Evolutionary conservation across 2,797 vertebrate genomes (phyloP), one percentile per base, ranked within the genome.

Genomic region (Bradypodion ventrale): DNA sequence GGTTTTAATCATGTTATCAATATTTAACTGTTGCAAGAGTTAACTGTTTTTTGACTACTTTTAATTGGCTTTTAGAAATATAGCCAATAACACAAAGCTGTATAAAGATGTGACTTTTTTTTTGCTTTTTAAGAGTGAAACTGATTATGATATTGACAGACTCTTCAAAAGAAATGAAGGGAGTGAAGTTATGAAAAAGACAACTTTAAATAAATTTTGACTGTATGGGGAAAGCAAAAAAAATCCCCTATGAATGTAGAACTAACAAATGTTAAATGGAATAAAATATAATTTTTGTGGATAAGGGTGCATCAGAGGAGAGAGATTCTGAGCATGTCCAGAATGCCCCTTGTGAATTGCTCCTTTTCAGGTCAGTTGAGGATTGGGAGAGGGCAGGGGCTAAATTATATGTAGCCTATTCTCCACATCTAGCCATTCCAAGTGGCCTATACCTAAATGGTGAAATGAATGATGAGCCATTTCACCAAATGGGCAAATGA

Each of bases 81-180:
- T 16, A 29, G 66, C n/a, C 66, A 62, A 46, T 78, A 62, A 74
- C 72, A 40, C 27, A 15, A n/a, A 84, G 15, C 40, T 78, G 35
- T 25, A 73, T 72, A 72, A 78, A 40, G 56, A 78, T 78, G 44
- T 52, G 76, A 78, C 75, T 73, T 84, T 84, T 84, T 32, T 62
- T 81, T 40, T 42, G 56, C 68, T 84, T 78, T 63, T 49, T 49
- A 46, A 62, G 65, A 69, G 78, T 83, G 78, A 77, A 77, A 15
- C 4, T 35, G 52, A 77, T 32, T 49, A 56, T 83, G 66, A 37
- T n/a, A n/a, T 49, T 84, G n/a, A 68, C 66, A 78, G n/a, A 70
- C 56, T 37, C n/a, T 74, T 82, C 42, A 25, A 63, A 42, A 74
- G 40, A 23, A 46, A 3, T 72, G 65, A 70, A 72, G 70, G 77